Evolutionary conservation across 2,888 invertebrate genomes (phyloP).

Genomic region (Pseudoips prasinana): DNA sequence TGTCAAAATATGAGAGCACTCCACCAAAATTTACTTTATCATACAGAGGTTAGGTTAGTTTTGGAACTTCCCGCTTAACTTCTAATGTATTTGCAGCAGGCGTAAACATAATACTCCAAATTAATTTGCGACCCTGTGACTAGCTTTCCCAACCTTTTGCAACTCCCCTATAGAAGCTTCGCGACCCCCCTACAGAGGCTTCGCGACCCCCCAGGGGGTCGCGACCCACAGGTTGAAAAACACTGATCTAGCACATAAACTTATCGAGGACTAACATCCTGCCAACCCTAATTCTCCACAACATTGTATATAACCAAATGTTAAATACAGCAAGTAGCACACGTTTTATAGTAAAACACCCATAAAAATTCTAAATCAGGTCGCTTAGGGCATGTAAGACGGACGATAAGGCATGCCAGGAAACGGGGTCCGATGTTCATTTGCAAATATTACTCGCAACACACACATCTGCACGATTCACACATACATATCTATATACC

Average conservation of each 20-base stretch:
- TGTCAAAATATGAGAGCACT: too few relatives aligned
- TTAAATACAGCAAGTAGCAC: conserved; percentile 16
- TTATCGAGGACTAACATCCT: conserved; percentile 10
- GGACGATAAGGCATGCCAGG: conserved; percentile 56
- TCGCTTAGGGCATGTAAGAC: conserved; percentile 25
- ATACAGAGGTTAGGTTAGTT: too few relatives aligned
- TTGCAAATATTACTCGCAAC: conserved; percentile 25
- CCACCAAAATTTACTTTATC: too few relatives aligned
- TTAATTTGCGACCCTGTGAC: too few relatives aligned
- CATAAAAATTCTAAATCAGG: conserved; percentile 30
- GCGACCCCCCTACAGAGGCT: too few relatives aligned
- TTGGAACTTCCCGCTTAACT: too few relatives aligned
- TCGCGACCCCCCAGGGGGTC: too few relatives aligned
- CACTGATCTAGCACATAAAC: not conserved
- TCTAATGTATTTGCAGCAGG: too few relatives aligned
- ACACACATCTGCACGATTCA: conserved; percentile 8
- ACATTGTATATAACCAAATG: conserved; percentile 1
- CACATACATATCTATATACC: conserved; percentile 5
- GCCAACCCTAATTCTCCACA: conserved; percentile 5
- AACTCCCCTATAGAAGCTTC: too few relatives aligned
- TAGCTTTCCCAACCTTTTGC: too few relatives aligned
- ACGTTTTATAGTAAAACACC: conserved; percentile 17
- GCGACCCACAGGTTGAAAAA: too few relatives aligned
- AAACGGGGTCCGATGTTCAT: conserved; percentile 33
- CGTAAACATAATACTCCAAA: too few relatives aligned